phyloP scores from a whole-genome alignment of 2,113 vertebrate species.

The Uria lomvia region DNA sequence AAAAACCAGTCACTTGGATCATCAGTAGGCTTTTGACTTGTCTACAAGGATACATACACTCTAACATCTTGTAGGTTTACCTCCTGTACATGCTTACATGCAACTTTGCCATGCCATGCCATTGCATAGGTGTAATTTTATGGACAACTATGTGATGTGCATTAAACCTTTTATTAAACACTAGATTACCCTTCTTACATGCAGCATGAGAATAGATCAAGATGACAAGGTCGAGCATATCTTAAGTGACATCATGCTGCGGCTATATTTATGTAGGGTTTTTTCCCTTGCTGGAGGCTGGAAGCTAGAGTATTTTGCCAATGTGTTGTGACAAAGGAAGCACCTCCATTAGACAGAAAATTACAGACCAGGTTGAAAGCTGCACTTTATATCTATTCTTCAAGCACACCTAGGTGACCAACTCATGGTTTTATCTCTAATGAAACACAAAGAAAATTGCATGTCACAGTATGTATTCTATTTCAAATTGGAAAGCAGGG shows the following conservation, averaged over 20 bases:
- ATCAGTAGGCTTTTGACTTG: background rate
- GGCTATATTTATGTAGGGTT: background rate
- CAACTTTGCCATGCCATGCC: background rate
- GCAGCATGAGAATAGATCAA: conserved; percentile 11
- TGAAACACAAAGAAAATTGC: conserved; percentile 49
- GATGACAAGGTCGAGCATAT: conserved; percentile 11
- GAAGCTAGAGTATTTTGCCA: background rate
- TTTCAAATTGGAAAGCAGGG: background rate
- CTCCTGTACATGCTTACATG: background rate
- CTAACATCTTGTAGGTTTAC: background rate
- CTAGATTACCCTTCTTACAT: conserved; percentile 20
- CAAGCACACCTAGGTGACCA: conserved; percentile 24
- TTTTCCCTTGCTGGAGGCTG: background rate
- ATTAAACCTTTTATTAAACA: conserved; percentile 48
- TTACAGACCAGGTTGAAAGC: conserved; percentile 50
- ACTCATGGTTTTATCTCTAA: conserved; percentile 38
- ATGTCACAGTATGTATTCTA: background rate
- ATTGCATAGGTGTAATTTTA: conserved; percentile 32
- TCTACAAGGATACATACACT: background rate
- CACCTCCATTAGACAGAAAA: conserved; percentile 49
- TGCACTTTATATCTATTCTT: conserved; percentile 33
- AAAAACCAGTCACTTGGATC: background rate
- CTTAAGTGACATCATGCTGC: conserved; percentile 16
- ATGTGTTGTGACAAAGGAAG: conserved; percentile 31
- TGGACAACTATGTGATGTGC: background rate